phyloP scores from a whole-genome alignment of 2,888 invertebrate genomes.

The Andrena praecox region DNA sequence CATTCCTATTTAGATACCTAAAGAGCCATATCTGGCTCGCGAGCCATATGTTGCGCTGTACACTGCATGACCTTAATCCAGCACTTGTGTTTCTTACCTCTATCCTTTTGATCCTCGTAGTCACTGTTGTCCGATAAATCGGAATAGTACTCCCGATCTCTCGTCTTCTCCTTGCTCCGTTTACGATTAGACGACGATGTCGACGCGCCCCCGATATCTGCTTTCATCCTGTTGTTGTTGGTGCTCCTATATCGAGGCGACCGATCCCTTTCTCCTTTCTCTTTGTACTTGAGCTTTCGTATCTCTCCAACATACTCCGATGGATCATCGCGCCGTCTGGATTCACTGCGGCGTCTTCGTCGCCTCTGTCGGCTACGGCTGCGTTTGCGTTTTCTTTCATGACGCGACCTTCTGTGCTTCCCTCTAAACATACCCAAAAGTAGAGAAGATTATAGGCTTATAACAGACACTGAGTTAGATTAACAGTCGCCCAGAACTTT shows the following conservation, averaged over 20 bases:
- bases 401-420: not conserved
- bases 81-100: constrained; percentile 13
- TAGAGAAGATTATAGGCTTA: not conserved
- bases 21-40: not conserved
- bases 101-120: constrained; percentile 18
- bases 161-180: constrained; percentile 13
- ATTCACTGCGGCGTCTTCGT: constrained; percentile 19
- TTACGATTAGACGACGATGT: constrained; percentile 24
- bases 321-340: constrained; percentile 1
- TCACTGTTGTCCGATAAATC: constrained; percentile 60
- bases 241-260: constrained; percentile 31
- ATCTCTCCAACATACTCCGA: not conserved
- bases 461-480: not conserved
- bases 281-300: constrained; percentile 43
- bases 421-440: not conserved
- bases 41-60: not conserved
- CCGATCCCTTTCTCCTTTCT: constrained; percentile 35
- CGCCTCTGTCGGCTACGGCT: not conserved
- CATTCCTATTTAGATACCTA: too few relatives aligned
- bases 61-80: not conserved
- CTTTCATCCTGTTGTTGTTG: constrained; percentile 13
- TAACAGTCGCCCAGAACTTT: not conserved
- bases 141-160: constrained; percentile 19
- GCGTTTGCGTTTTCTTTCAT: constrained; percentile 9
- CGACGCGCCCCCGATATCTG: constrained; percentile 29